Percentiles rank a stretch among this genome's conserved stretches.
Evolutionary conservation across 2,797 vertebrate species (phyloP).

Genomic region (Anguilla pacifica): DNA sequence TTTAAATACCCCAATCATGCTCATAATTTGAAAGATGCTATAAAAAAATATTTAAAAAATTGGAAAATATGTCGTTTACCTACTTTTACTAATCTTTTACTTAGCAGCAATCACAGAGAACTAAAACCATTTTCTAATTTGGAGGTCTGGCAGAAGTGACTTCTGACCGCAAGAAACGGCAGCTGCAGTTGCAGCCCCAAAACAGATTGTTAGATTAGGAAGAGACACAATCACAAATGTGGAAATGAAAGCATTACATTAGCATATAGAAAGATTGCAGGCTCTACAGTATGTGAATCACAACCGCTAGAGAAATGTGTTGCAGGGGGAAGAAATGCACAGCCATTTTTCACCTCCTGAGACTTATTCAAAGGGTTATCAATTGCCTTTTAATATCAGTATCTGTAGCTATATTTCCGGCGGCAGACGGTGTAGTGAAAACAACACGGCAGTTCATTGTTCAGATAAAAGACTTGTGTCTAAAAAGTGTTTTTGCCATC

Average conservation of each 20-base stretch:
- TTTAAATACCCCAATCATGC: neutral
- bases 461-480: neutral
- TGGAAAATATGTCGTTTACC: neutral
- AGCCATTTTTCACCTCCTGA: neutral
- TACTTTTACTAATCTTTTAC: neutral
- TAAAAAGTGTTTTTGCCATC: neutral
- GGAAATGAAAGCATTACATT: constrained; percentile 11
- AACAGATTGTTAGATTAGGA: neutral
- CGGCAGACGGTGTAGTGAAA: neutral
- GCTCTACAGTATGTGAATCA: neutral
- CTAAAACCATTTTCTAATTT: neutral
- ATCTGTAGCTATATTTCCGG: neutral
- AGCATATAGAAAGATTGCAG: constrained; percentile 12
- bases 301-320: neutral
- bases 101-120: neutral
- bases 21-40: neutral
- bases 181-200: neutral
- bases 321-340: neutral
- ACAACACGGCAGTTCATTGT: neutral
- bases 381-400: constrained; percentile 14
- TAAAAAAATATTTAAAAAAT: neutral
- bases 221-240: constrained; percentile 2
- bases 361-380: neutral
- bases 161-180: neutral
- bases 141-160: neutral